Evolutionary conservation across 2,797 vertebrate species (phyloP).

Genomic region (Spheniscus humboldti): DNA sequence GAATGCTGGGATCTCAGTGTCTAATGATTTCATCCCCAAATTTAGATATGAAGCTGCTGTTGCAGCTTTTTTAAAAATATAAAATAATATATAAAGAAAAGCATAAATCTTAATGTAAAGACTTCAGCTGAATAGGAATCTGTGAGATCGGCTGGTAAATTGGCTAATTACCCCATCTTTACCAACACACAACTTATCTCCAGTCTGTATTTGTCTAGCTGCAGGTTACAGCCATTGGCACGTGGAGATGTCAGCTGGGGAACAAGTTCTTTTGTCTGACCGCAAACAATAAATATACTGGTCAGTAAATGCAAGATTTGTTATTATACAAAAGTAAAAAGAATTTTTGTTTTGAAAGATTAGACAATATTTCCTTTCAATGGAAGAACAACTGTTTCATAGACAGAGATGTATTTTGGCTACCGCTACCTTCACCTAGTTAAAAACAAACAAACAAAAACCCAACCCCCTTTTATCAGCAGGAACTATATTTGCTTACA

Average conservation of each 20-base stretch:
- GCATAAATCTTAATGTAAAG: not conserved
- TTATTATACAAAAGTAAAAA: not conserved
- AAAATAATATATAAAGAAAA: not conserved
- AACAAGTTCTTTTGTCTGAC: not conserved
- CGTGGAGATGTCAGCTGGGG: not conserved
- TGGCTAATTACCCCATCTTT: not conserved
- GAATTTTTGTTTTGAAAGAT: not conserved
- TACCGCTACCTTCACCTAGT: not conserved
- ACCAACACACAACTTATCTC: not conserved
- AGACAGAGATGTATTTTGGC: not conserved
- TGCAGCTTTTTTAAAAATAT: not conserved
- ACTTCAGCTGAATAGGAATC: not conserved
- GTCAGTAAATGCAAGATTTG: not conserved
- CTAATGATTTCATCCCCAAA: not conserved
- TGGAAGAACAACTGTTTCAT: not conserved
- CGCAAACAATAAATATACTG: not conserved
- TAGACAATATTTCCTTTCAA: not conserved
- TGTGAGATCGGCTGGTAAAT: rapidly evolving
- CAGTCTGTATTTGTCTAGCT: not conserved
- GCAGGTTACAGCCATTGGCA: not conserved
- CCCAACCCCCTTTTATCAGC: not conserved
- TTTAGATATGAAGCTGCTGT: not conserved
- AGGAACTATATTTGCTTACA: conserved; percentile 28
- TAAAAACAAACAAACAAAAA: not conserved
- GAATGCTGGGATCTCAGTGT: not conserved